Base-by-base conservation (phyloP, 2,797 vertebrate genomes). In the Sebastes glaucus region DNA sequence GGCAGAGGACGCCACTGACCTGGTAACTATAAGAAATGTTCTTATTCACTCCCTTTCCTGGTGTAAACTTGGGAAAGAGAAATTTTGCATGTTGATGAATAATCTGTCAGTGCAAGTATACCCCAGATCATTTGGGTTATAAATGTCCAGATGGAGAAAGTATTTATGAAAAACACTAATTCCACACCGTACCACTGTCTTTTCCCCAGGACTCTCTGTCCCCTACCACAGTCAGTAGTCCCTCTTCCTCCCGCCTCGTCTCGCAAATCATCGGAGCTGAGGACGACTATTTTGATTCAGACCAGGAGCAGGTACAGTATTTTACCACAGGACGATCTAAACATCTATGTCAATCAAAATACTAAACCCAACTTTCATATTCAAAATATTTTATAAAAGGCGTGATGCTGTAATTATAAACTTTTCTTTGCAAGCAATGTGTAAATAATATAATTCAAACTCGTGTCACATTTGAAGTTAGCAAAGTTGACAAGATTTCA, bases 201-300 rank as follows among this genome's bases (percentile, higher is more conserved):
- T 57, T 27, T 74, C 71, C 52, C 2, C 89, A 98, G 98, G 97
- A 98, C 80, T 96, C 94, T 62, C 95, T 97, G 20, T 95, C 94
- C 73, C 97, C 97, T 27, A 95, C 94, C 68, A 93, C 93, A 42
- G 75, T 97, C 22, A 96, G 96, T 65, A 97, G 95, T 74, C 96
- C 97, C 33, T 94, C 95, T 2, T 94, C 94, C 64, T 78, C 81
- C 66, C 95, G 95, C 5, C 65, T 94, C 22, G 89, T 94, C 64
- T 95, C 97, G 8, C 97, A 96, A 82, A 99, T 99, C 85, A 98
- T 98, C 75, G 97, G 97, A 81, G 98, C 97, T 78, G 98, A 99
- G 92, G 97, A 99, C 46, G 98, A 98, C 7, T 97, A 98, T 88
- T 99, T 99, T 93, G 97, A 97, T 90, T 95, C 96, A 3, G 98